Conservation (phyloP, 2,797 vertebrate genomes). For the Gadopsis marmoratus region DNA sequence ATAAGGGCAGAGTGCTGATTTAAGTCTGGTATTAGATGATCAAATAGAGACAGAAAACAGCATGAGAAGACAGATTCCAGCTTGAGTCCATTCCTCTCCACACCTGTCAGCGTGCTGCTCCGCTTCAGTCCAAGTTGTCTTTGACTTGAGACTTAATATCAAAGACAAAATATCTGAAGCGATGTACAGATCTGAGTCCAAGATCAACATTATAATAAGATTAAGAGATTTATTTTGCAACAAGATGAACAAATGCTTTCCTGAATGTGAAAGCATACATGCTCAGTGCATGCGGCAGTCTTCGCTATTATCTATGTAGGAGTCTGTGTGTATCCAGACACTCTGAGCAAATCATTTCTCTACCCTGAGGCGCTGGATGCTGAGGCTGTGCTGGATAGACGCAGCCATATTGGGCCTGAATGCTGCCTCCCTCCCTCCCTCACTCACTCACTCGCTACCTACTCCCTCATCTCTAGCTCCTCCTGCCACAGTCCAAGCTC, state of each 20-base stretch:
- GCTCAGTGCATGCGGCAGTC: slow-evolving; percentile 40
- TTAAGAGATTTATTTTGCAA: slow-evolving; percentile 47
- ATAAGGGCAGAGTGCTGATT: slow-evolving; percentile 20
- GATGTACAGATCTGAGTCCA: slow-evolving; percentile 30
- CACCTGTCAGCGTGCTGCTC: slow-evolving; percentile 21
- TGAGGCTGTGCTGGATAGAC: slow-evolving; percentile 62
- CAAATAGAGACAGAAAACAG: slow-evolving; percentile 42
- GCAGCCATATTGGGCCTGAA: slow-evolving; percentile 67
- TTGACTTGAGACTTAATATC: slow-evolving; percentile 49
- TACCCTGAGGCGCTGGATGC: slow-evolving; percentile 60
- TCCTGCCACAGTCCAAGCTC: slow-evolving; percentile 65
- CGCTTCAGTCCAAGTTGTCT: slow-evolving; percentile 50
- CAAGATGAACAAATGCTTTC: slow-evolving; percentile 40
- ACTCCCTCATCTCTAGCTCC: slow-evolving; percentile 62
- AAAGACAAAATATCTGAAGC: slow-evolving; percentile 33
- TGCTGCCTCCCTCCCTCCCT: slow-evolving; percentile 41
- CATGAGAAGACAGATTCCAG: slow-evolving; percentile 39
- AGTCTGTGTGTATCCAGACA: slow-evolving; percentile 68
- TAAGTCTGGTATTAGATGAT: slow-evolving; percentile 48
- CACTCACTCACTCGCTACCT: slow-evolving; percentile 28
- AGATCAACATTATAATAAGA: slow-evolving; percentile 58
- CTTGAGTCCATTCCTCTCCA: slow-evolving; percentile 41
- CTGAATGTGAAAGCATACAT: slow-evolving; percentile 26
- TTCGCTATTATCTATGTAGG: slow-evolving; percentile 45
- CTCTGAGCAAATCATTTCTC: slow-evolving; percentile 68